Conservation (phyloP, 1,140 invertebrate genomes). For the Ooceraea biroi region DNA sequence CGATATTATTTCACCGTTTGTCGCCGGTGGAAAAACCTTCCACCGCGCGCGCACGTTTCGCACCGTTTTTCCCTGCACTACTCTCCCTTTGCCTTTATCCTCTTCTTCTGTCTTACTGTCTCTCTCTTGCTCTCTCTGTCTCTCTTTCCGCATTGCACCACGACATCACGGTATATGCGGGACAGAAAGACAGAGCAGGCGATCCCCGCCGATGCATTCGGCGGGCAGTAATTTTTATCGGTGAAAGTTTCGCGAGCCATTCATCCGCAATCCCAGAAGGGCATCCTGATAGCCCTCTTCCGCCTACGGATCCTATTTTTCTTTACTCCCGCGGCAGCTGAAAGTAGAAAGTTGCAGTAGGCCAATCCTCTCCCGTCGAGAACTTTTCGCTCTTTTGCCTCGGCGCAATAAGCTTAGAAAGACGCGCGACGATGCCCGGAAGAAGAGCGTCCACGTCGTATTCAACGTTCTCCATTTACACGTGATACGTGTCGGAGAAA, state of each 20-base stretch:
- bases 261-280: conserved; percentile 27
- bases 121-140: neutral
- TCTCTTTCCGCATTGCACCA: neutral
- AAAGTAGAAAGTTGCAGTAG: conserved; percentile 74
- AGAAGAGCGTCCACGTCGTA: neutral
- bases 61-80: conserved; percentile 34
- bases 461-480: neutral
- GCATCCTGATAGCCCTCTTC: conserved; percentile 10
- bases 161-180: conserved; percentile 2
- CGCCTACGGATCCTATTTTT: conserved; percentile 67
- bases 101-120: neutral
- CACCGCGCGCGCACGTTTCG: conserved; percentile 49
- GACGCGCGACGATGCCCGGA: conserved; percentile 46
- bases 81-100: neutral
- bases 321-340: conserved; percentile 71
- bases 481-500: neutral
- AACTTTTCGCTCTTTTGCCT: conserved; percentile 72
- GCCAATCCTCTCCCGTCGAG: conserved; percentile 55
- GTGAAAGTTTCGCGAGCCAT: conserved; percentile 18
- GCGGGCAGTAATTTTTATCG: conserved; percentile 34
- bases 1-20: conserved; percentile 59
- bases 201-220: conserved; percentile 47
- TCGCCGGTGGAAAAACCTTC: conserved; percentile 37
- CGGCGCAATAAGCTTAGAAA: conserved; percentile 72
- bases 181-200: conserved; percentile 25